These are phyloP conservation scores for Ceratosolen solmsi DNA, from an alignment of 1,140 invertebrate genomes.

Conservation along the genomic window DNA sequence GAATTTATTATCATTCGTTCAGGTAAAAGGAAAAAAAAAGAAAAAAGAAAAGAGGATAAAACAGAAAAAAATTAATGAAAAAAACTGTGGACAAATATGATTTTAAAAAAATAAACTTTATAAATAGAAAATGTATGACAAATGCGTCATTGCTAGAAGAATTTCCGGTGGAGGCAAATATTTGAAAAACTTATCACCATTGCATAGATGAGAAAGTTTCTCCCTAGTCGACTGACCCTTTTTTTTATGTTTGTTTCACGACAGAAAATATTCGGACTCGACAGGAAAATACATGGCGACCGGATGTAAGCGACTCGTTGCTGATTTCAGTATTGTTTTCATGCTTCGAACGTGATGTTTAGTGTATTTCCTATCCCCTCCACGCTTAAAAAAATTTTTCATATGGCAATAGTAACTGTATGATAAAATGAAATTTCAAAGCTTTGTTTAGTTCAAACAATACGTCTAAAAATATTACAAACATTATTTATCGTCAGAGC, in stretches of 20 bases:
- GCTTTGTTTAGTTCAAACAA: neutral
- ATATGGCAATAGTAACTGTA: neutral
- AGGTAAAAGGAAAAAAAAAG: no score
- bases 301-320: neutral
- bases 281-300: neutral
- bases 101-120: neutral
- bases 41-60: no score
- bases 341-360: neutral
- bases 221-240: neutral
- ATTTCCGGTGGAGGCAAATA: neutral
- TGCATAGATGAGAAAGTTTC: neutral
- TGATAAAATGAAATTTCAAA: neutral
- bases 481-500: neutral
- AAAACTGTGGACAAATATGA: neutral
- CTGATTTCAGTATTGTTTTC: slow-evolving; percentile 1
- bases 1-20: no score
- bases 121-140: neutral
- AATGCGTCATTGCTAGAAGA: neutral
- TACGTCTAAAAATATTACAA: neutral
- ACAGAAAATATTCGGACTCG: neutral
- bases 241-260: neutral
- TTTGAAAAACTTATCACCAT: neutral
- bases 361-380: neutral
- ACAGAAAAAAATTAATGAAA: no score
- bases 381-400: neutral